Evolutionary conservation across 2,113 vertebrate species (phyloP).

Genomic region (Dolichotis patagonum): DNA sequence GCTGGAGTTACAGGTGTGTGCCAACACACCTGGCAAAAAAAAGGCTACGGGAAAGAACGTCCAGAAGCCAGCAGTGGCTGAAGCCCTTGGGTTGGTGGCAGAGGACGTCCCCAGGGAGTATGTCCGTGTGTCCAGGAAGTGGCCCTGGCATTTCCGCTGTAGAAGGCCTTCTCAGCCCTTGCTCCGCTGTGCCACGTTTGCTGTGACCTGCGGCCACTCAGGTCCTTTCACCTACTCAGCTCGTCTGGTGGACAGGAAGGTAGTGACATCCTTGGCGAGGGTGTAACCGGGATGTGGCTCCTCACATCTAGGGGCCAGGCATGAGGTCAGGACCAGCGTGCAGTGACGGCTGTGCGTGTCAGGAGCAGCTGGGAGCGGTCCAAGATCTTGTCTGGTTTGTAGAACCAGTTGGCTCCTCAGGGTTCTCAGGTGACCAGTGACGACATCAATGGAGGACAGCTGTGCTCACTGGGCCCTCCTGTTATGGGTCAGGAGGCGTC

Average conservation of each 20-base stretch:
- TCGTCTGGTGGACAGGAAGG: background rate
- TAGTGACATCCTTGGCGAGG: background rate
- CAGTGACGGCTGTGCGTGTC: too few species aligned
- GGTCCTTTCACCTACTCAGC: background rate
- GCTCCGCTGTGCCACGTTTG: background rate
- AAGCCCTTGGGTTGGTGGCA: background rate
- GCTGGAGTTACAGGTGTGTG: background rate
- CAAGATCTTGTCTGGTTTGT: background rate
- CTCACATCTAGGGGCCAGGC: background rate
- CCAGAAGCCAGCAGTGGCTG: background rate
- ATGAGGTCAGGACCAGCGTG: background rate
- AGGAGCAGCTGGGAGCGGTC: background rate
- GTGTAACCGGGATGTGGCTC: background rate
- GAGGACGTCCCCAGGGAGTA: too few species aligned
- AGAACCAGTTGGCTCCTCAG: background rate
- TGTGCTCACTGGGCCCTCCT: background rate
- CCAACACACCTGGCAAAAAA: background rate
- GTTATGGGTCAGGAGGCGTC: fast-evolving
- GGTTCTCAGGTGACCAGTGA: too few species aligned
- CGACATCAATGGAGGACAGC: background rate
- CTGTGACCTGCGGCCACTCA: background rate
- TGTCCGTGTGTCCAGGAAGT: background rate
- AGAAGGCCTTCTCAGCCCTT: background rate
- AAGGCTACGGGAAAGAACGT: background rate
- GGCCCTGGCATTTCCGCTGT: background rate